phyloP scores from a whole-genome alignment of 2,888 invertebrate species.

The Leptarthrus brevirostris region DNA sequence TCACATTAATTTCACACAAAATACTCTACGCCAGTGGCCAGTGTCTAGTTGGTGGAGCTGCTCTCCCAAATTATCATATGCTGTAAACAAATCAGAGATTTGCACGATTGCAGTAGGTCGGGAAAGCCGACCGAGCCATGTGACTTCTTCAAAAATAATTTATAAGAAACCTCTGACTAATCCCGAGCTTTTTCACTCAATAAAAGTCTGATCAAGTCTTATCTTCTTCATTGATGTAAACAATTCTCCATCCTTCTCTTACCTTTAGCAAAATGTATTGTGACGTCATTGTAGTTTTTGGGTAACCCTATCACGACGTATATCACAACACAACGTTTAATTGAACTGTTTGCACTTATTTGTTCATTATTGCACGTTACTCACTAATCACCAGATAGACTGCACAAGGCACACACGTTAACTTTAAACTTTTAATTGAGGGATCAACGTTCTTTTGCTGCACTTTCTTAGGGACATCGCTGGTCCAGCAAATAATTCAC shows the following conservation, averaged over 20 bases:
- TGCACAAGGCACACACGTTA: background rate
- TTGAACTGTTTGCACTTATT: too few species aligned
- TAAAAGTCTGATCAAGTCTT: slow-evolving; percentile 25
- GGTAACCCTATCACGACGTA: too few species aligned
- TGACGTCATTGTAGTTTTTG: slow-evolving; percentile 52
- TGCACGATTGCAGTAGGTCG: background rate
- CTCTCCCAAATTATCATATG: background rate
- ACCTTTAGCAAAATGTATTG: slow-evolving; percentile 54
- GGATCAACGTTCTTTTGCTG: background rate
- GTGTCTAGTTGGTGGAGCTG: background rate
- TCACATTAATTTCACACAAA: too few species aligned
- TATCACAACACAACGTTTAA: too few species aligned
- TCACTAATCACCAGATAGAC: background rate
- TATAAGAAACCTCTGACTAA: slow-evolving; percentile 33
- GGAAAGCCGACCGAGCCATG: slow-evolving; percentile 2
- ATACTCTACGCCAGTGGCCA: too few species aligned
- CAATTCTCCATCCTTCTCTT: slow-evolving; percentile 50
- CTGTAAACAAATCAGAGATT: background rate
- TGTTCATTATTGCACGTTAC: background rate
- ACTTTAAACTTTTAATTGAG: background rate
- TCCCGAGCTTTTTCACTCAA: slow-evolving; percentile 9
- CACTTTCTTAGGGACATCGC: background rate
- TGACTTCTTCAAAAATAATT: slow-evolving; percentile 25
- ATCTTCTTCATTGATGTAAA: slow-evolving; percentile 46
- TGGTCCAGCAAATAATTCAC: background rate